Percentiles rank a stretch among this genome's conserved stretches.
Evolutionary conservation across 2,888 invertebrate species (phyloP).

Genomic region (Callyntrura sp.): DNA sequence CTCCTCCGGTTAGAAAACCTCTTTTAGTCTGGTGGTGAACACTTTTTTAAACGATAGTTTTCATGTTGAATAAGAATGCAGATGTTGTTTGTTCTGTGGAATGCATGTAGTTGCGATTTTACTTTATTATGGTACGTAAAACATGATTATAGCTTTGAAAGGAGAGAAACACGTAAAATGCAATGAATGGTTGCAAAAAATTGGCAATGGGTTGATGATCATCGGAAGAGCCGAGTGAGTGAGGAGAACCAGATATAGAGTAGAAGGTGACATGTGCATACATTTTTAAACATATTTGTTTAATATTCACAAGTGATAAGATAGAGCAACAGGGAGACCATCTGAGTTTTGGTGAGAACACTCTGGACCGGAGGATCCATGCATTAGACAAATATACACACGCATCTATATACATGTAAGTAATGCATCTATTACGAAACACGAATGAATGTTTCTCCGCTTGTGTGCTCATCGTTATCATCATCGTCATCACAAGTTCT

Average conservation of each 20-base stretch:
- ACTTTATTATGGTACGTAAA: conserved; percentile 11
- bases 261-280: background rate
- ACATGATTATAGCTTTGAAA: background rate
- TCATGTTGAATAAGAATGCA: background rate
- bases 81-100: background rate
- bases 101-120: background rate
- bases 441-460: background rate
- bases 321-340: too few species aligned
- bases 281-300: background rate
- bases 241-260: background rate
- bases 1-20: background rate
- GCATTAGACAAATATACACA: background rate
- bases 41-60: background rate
- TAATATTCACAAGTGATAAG: too few species aligned
- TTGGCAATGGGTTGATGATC: conserved; percentile 5
- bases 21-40: background rate
- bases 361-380: too few species aligned
- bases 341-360: background rate
- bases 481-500: background rate
- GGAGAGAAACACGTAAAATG: background rate
- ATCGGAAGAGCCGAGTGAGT: conserved; percentile 8
- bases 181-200: conserved; percentile 21
- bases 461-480: conserved; percentile 8
- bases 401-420: background rate
- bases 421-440: background rate